phyloP scores from a whole-genome alignment of 1,140 invertebrate genomes.

The Rhagoletis zephyria region DNA sequence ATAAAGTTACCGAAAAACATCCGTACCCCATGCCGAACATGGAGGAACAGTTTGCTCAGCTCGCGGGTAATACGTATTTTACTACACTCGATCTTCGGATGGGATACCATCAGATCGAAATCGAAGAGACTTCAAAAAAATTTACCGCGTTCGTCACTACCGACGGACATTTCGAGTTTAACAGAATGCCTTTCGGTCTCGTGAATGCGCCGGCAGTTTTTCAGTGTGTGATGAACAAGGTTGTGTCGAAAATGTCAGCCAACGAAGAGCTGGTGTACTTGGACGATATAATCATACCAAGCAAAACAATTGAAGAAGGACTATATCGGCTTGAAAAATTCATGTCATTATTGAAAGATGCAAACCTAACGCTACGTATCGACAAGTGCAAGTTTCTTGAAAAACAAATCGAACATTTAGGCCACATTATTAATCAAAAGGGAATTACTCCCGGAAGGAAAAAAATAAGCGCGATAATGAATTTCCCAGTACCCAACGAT shows the following conservation, averaged over 20 bases:
- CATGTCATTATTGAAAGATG: constrained; percentile 59
- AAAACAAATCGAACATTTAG: constrained; percentile 64
- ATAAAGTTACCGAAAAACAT: no score
- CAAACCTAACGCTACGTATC: constrained; percentile 64
- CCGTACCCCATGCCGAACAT: no score
- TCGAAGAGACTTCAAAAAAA: no score
- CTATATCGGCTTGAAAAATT: constrained; percentile 61
- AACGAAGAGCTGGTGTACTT: constrained; percentile 59
- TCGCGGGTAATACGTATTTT: constrained; percentile 67
- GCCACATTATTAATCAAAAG: constrained; percentile 58
- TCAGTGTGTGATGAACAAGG: neutral
- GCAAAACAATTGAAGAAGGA: constrained; percentile 59
- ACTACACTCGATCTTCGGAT: constrained; percentile 70
- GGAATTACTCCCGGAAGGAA: constrained; percentile 63
- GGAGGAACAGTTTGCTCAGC: constrained; percentile 60
- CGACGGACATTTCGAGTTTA: constrained; percentile 60
- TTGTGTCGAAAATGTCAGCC: neutral
- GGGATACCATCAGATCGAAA: constrained; percentile 75
- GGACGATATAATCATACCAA: constrained; percentile 61
- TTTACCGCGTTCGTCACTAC: constrained; percentile 65
- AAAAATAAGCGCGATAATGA: constrained; percentile 61
- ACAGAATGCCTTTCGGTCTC: neutral
- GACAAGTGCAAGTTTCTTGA: constrained; percentile 66
- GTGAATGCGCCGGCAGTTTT: constrained; percentile 10
- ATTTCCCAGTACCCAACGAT: constrained; percentile 63